phyloP scores from a whole-genome alignment of 1,140 invertebrate species.

The Drosophila elegans region DNA sequence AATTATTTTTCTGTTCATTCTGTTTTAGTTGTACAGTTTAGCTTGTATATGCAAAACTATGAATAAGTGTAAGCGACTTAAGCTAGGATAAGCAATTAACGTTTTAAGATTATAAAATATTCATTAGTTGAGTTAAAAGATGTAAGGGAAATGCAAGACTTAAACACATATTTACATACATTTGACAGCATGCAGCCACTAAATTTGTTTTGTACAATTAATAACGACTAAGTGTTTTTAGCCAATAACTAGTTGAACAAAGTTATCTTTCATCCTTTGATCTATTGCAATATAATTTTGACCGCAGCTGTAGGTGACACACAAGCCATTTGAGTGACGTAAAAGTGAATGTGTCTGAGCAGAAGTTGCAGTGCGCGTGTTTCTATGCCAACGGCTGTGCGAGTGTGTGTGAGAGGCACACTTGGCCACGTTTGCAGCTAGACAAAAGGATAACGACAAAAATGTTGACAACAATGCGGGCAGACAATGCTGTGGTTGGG shows the following conservation, averaged over 20 bases:
- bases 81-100: background rate
- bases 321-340: slow-evolving; percentile 27
- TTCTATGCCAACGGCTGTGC: slow-evolving; percentile 1
- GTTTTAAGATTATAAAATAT: background rate
- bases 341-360: slow-evolving; percentile 41
- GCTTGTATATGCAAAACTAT: background rate
- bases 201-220: background rate
- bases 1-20: no score
- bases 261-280: background rate
- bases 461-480: slow-evolving; percentile 73
- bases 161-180: background rate
- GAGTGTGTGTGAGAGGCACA: slow-evolving; percentile 33
- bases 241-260: background rate
- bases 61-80: background rate
- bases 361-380: slow-evolving; percentile 27
- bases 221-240: background rate
- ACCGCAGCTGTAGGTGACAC: slow-evolving; percentile 6
- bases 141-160: background rate
- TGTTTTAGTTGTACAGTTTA: no score
- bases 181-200: background rate
- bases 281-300: background rate
- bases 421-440: slow-evolving; percentile 51
- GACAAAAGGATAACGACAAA: slow-evolving; percentile 65
- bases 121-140: background rate
- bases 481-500: slow-evolving; percentile 42